These are phyloP conservation scores for Equus quagga DNA, from an alignment of 2,113 vertebrate species.

Conservation along the genomic window DNA sequence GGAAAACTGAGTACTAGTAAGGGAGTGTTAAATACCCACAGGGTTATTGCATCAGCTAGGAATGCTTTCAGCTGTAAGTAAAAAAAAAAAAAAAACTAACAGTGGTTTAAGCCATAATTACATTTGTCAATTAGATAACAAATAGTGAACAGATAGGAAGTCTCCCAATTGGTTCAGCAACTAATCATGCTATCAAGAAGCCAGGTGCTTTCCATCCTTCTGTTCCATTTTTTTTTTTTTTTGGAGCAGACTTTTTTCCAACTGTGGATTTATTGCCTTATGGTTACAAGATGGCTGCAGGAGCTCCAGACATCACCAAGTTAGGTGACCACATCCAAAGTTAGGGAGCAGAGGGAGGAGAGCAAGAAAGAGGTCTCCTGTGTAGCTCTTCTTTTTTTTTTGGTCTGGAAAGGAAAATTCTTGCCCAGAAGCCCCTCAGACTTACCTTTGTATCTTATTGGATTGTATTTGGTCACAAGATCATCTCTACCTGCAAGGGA, in stretches of 20 bases:
- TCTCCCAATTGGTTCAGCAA: not conserved
- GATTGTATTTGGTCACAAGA: not conserved
- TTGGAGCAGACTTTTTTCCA: not conserved
- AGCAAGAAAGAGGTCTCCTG: not conserved
- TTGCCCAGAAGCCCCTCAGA: not conserved
- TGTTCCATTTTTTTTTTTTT: not conserved
- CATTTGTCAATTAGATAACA: not conserved
- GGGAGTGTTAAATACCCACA: not conserved
- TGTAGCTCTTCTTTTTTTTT: not conserved
- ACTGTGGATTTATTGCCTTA: not conserved
- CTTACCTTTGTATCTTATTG: not conserved
- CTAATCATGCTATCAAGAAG: not conserved
- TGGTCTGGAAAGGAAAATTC: not conserved
- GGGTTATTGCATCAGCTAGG: not conserved
- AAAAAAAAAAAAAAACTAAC: not conserved
- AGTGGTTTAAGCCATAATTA: not conserved
- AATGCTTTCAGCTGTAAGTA: not conserved
- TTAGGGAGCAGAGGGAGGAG: not conserved
- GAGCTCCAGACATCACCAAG: not conserved
- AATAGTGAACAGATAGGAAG: not conserved
- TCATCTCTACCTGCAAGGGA: not conserved
- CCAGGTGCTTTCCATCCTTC: not conserved
- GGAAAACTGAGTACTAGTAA: not conserved
- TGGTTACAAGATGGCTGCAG: not conserved
- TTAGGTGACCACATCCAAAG: not conserved